Evolutionary conservation across 2,888 invertebrate species (phyloP).

Genomic region (Syrista parreyssii): DNA sequence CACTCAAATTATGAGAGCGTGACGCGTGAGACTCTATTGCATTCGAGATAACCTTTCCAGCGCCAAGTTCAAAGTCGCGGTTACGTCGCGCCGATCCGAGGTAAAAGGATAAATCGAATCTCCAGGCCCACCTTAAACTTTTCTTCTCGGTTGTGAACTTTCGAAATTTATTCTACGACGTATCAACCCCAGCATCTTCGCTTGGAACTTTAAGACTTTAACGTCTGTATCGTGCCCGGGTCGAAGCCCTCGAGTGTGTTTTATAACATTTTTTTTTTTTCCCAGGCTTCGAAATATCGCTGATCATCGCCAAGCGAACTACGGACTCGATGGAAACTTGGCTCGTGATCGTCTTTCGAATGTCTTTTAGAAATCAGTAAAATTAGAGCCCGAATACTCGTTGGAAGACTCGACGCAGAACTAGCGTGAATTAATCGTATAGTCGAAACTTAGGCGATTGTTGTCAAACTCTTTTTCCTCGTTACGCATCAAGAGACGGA

Average conservation of each 20-base stretch:
- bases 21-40: neutral
- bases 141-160: neutral
- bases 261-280: neutral
- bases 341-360: neutral
- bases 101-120: neutral
- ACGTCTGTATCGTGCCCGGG: neutral
- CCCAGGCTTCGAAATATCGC: neutral
- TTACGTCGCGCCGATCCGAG: neutral
- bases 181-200: neutral
- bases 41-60: neutral
- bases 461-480: neutral
- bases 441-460: neutral
- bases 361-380: neutral
- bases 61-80: neutral
- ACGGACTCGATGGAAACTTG: neutral
- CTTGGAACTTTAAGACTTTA: slow-evolving; percentile 3
- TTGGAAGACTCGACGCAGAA: neutral
- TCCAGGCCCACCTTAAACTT: neutral
- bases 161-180: neutral
- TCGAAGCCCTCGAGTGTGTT: neutral
- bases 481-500: neutral
- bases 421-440: neutral
- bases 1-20: neutral
- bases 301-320: neutral
- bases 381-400: neutral